phyloP scores from a whole-genome alignment of 2,797 vertebrate genomes.

The Sus cebifrons region DNA sequence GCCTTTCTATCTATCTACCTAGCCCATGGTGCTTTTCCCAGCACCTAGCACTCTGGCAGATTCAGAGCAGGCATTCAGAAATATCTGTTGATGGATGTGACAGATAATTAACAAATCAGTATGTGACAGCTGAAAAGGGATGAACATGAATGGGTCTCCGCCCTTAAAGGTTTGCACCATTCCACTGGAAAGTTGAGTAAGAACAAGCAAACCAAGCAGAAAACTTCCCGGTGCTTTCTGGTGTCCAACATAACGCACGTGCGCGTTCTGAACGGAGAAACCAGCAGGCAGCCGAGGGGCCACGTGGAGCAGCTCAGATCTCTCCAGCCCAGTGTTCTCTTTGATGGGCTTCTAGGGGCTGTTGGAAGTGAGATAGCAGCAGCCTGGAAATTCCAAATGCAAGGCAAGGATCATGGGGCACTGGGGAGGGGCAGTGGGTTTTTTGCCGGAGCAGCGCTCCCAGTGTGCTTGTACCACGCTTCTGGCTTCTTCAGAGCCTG shows the following conservation, averaged over 20 bases:
- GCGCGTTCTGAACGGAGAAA: background rate
- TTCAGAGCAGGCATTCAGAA: constrained; percentile 43
- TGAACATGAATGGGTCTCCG: background rate
- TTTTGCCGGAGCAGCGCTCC: background rate
- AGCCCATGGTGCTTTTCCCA: background rate
- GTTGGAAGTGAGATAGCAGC: background rate
- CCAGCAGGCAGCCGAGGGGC: background rate
- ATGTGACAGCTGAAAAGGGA: constrained; percentile 43
- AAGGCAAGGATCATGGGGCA: background rate
- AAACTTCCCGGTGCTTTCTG: background rate
- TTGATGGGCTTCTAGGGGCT: background rate
- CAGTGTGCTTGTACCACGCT: background rate
- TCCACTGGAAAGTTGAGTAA: constrained; percentile 41
- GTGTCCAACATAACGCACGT: background rate
- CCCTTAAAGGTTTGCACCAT: constrained; percentile 11
- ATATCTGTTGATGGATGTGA: background rate
- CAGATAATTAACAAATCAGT: constrained; percentile 24
- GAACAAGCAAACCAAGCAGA: background rate
- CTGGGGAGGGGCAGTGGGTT: background rate
- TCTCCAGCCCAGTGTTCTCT: background rate
- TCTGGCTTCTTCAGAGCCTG: constrained; percentile 21
- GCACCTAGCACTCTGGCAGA: constrained; percentile 43
- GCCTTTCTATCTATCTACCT: background rate
- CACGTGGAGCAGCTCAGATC: background rate
- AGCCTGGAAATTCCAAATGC: constrained; percentile 17